Percentiles rank a stretch among this genome's conserved stretches.
phyloP scores from a whole-genome alignment of 2,113 vertebrate genomes.

The Lota lota region DNA sequence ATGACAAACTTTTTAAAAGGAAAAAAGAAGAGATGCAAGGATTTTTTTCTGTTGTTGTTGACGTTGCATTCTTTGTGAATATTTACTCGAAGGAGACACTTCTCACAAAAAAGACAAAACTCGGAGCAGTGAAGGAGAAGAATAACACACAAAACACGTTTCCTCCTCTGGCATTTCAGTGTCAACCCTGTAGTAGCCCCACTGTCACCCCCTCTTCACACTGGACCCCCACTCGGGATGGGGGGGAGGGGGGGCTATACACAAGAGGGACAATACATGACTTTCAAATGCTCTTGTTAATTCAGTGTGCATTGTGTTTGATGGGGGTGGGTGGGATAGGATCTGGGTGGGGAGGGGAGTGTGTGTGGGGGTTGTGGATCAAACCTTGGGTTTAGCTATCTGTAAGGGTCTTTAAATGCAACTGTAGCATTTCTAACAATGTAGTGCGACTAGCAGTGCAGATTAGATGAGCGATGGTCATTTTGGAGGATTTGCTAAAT shows the following conservation, averaged over 20 bases:
- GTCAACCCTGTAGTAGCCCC: slow-evolving; percentile 52
- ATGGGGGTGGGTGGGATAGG: slow-evolving; percentile 14
- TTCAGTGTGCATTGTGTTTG: slow-evolving; percentile 38
- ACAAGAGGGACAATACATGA: slow-evolving; percentile 58
- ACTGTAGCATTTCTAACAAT: slow-evolving; percentile 77
- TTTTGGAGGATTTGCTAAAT: slow-evolving; percentile 45
- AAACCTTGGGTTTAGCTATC: slow-evolving; percentile 53
- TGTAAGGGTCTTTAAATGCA: slow-evolving; percentile 68
- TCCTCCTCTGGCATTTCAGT: slow-evolving; percentile 58
- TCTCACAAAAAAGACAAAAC: slow-evolving; percentile 44
- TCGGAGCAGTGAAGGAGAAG: slow-evolving; percentile 54
- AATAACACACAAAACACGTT: slow-evolving; percentile 40
- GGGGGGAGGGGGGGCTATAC: slow-evolving; percentile 25
- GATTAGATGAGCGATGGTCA: slow-evolving; percentile 59
- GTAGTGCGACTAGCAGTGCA: slow-evolving; percentile 67
- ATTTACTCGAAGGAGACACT: slow-evolving; percentile 60
- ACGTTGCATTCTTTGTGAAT: slow-evolving; percentile 59
- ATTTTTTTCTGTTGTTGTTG: slow-evolving; percentile 24
- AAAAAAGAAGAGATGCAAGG: slow-evolving; percentile 52
- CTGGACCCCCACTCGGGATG: slow-evolving; percentile 32
- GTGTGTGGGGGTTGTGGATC: slow-evolving; percentile 7
- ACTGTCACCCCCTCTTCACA: slow-evolving; percentile 43
- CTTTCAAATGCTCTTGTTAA: slow-evolving; percentile 58
- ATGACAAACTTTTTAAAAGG: slow-evolving; percentile 65
- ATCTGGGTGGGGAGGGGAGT: background rate